These are phyloP conservation scores for Perca schrenkii DNA, from an alignment of 2,113 vertebrate species.

Conservation along the genomic window DNA sequence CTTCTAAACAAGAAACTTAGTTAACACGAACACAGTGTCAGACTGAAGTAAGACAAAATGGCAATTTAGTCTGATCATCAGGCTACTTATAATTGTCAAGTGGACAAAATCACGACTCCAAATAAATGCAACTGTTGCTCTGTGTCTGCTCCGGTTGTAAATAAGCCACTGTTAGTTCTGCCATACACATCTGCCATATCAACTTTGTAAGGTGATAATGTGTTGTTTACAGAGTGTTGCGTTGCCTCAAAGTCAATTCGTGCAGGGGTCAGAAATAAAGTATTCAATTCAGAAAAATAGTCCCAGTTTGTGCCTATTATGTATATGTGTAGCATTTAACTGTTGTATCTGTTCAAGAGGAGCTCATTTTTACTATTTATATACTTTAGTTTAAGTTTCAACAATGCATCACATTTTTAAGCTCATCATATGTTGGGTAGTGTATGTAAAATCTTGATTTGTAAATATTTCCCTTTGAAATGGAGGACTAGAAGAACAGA, in stretches of 20 bases:
- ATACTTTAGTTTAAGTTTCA: background rate
- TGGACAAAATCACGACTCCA: background rate
- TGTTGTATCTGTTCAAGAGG: background rate
- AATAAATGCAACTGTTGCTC: background rate
- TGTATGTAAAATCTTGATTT: no score
- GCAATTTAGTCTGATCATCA: constrained; percentile 5
- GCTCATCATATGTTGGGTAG: no score
- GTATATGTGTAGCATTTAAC: background rate
- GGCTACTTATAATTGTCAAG: background rate
- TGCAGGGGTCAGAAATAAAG: background rate
- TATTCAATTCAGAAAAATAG: background rate
- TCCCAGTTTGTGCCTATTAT: background rate
- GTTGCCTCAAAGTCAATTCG: background rate
- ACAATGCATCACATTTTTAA: background rate
- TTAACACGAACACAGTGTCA: background rate
- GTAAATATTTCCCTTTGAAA: background rate
- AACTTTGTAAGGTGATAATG: background rate
- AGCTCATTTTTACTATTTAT: background rate
- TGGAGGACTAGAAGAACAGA: no score
- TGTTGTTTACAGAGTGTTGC: background rate
- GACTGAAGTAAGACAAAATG: background rate
- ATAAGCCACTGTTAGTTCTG: background rate
- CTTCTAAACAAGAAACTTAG: background rate
- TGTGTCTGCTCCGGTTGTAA: background rate
- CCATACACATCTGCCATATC: background rate